Evolutionary conservation across 2,113 vertebrate species (phyloP).

Genomic region (Etia nguti): DNA sequence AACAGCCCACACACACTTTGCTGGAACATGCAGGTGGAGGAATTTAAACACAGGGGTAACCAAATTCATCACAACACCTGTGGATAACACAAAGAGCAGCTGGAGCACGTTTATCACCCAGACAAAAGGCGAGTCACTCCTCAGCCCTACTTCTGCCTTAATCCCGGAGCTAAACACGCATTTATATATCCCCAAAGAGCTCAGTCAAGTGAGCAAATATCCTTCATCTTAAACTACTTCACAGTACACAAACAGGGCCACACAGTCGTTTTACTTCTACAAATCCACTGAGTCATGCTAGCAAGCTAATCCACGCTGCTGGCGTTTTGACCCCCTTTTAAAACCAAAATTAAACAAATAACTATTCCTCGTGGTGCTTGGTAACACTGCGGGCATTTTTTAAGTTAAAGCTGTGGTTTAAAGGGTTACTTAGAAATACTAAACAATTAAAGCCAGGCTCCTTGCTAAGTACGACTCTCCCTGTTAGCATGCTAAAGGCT

Average conservation of each 20-base stretch:
- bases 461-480: neutral
- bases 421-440: neutral
- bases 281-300: constrained; percentile 81
- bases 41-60: neutral
- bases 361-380: neutral
- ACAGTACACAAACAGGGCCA: constrained; percentile 57
- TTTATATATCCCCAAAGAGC: rapidly evolving
- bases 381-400: rapidly evolving
- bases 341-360: neutral
- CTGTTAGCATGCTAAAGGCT: constrained; percentile 31
- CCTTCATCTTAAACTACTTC: neutral
- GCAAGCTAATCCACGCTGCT: constrained; percentile 44
- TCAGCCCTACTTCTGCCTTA: neutral
- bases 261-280: constrained; percentile 72
- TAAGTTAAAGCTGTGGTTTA: rapidly evolving
- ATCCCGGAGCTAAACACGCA: too few species aligned
- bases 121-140: neutral
- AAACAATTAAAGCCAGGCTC: neutral
- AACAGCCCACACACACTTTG: neutral
- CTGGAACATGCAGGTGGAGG: neutral
- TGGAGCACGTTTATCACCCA: neutral
- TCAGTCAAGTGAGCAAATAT: neutral
- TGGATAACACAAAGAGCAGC: neutral
- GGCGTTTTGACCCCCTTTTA: neutral
- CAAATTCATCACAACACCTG: neutral